Percentiles rank a stretch among this genome's conserved stretches.
phyloP scores from a whole-genome alignment of 2,797 vertebrate species.

The Pseudotriccus pelzelni region DNA sequence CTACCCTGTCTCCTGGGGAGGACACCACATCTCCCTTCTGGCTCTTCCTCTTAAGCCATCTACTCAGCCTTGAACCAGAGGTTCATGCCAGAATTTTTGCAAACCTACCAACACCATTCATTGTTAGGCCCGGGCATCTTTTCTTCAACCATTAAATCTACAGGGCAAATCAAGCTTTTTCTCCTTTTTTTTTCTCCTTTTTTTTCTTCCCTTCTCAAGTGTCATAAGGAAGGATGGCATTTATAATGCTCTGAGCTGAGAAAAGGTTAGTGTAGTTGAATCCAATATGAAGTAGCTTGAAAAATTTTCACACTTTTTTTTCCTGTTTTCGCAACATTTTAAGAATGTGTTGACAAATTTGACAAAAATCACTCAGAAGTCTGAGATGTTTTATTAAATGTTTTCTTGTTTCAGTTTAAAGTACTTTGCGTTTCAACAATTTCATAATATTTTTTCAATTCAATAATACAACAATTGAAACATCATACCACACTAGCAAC shows the following conservation, averaged over 20 bases:
- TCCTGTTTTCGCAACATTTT: constrained; percentile 14
- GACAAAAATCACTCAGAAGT: constrained; percentile 39
- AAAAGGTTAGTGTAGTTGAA: constrained; percentile 25
- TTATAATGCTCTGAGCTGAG: background rate
- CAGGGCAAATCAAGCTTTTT: background rate
- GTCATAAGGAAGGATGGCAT: background rate
- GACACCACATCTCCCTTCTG: background rate
- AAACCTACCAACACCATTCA: background rate
- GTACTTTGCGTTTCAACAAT: background rate
- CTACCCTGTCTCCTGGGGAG: background rate
- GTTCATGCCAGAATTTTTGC: background rate
- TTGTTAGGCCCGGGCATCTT: background rate
- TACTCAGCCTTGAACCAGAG: background rate
- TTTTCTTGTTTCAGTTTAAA: constrained; percentile 26
- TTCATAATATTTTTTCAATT: background rate
- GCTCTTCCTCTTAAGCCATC: background rate
- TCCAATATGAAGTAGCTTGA: background rate
- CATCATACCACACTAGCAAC: rapidly evolving
- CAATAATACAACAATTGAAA: background rate
- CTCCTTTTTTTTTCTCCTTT: too few species aligned
- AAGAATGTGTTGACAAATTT: constrained; percentile 53
- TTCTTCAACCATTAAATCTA: background rate
- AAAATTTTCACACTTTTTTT: constrained; percentile 32
- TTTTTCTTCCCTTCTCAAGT: background rate
- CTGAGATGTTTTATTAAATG: constrained; percentile 43